Percentiles rank a stretch among this genome's conserved stretches.
Evolutionary conservation across 2,888 invertebrate species (phyloP).

Genomic region (Criorhina ranunculi): DNA sequence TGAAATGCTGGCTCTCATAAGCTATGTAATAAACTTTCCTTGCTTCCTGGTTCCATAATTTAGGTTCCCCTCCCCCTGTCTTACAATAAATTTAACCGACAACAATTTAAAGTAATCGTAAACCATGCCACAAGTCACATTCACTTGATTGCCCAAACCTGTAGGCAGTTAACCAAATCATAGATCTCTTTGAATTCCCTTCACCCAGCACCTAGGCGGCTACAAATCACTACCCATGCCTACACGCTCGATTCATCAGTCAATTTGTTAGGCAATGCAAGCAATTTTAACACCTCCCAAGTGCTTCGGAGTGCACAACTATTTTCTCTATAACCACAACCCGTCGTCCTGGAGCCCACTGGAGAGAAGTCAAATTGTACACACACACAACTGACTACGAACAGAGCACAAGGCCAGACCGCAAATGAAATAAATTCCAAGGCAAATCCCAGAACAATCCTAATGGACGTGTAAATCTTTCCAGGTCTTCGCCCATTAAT

Average conservation of each 20-base stretch:
- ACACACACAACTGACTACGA: slow-evolving; percentile 32
- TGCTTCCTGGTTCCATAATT: too few relatives aligned
- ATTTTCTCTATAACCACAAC: not conserved
- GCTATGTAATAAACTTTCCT: too few relatives aligned
- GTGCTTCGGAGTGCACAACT: slow-evolving; percentile 20
- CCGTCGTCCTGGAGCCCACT: not conserved
- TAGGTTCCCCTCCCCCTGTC: too few relatives aligned
- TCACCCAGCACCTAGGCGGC: not conserved
- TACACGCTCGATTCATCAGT: slow-evolving; percentile 10
- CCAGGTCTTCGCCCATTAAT: slow-evolving; percentile 67
- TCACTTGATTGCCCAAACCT: slow-evolving; percentile 1
- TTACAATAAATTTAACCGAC: not conserved
- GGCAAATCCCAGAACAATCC: slow-evolving; percentile 67
- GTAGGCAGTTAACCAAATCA: not conserved
- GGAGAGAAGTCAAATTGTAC: slow-evolving; percentile 44
- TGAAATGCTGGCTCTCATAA: too few relatives aligned
- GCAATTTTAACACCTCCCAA: slow-evolving; percentile 52
- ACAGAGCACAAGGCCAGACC: slow-evolving; percentile 5
- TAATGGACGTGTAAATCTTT: slow-evolving; percentile 73
- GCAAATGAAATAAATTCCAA: slow-evolving; percentile 60
- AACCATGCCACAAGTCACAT: not conserved
- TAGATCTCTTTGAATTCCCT: not conserved
- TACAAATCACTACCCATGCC: slow-evolving; percentile 43
- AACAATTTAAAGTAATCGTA: not conserved
- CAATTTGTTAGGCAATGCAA: slow-evolving; percentile 32